A percentile compares a stretch with the other conserved stretches of the same genome.
Evolutionary conservation across 53 echinoderm and acorn worm species (phyloP).

Genomic region (Antedon mediterranea): DNA sequence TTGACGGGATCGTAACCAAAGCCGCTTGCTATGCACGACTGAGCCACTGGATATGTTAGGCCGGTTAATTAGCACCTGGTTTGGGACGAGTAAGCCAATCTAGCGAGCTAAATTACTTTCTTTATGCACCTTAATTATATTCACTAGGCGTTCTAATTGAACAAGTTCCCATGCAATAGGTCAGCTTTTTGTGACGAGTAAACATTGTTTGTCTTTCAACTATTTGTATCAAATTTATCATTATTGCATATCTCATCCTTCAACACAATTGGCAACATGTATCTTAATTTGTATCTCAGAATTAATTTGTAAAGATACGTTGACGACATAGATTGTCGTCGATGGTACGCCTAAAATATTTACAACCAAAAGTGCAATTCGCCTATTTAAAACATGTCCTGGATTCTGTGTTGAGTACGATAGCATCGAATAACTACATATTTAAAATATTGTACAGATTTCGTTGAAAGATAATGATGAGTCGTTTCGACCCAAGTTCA

Average conservation of each 20-base stretch:
- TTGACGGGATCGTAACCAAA: background rate
- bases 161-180: background rate
- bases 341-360: too few relatives aligned
- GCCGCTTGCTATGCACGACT: background rate
- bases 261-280: background rate
- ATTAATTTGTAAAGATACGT: too few relatives aligned
- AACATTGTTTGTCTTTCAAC: background rate
- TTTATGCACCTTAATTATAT: background rate
- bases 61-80: background rate
- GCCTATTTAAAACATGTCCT: too few relatives aligned
- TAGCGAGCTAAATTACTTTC: background rate
- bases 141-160: constrained; percentile 1
- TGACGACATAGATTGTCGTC: too few relatives aligned
- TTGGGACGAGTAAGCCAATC: background rate
- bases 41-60: background rate
- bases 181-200: background rate
- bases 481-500: too few relatives aligned
- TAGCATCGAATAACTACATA: too few relatives aligned
- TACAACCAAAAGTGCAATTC: too few relatives aligned
- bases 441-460: too few relatives aligned
- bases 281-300: background rate
- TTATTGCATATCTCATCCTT: background rate
- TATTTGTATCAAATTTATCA: background rate
- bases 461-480: too few relatives aligned
- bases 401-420: too few relatives aligned